phyloP scores from a whole-genome alignment of 2,888 invertebrate genomes.

The Cephalotes varians region DNA sequence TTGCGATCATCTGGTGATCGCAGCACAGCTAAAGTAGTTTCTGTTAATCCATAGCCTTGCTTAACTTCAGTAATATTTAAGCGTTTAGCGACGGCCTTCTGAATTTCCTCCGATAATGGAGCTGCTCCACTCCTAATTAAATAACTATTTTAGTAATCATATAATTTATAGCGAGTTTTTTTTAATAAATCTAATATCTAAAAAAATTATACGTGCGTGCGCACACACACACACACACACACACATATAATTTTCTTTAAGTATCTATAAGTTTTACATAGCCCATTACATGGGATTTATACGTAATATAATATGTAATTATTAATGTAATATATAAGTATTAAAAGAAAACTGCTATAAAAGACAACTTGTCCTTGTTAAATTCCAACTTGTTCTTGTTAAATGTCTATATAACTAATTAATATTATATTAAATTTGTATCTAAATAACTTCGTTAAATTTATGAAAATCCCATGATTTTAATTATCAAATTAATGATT shows the following conservation, averaged over 20 bases:
- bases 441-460: background rate
- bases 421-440: background rate
- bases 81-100: conserved; percentile 88
- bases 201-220: background rate
- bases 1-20: conserved; percentile 84
- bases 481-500: background rate
- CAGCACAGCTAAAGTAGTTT: conserved; percentile 89
- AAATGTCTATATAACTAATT: too few species aligned
- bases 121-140: conserved; percentile 90
- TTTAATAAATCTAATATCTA: background rate
- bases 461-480: background rate
- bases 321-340: too few species aligned
- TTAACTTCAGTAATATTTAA: conserved; percentile 87
- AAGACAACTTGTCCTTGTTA: background rate
- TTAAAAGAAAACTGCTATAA: background rate
- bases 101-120: conserved; percentile 91
- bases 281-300: background rate
- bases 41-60: conserved; percentile 94
- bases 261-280: background rate
- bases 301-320: too few species aligned
- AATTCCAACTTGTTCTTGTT: too few species aligned
- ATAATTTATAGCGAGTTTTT: background rate
- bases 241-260: too few species aligned
- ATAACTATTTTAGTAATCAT: background rate
- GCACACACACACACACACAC: too few species aligned